Base-by-base conservation (phyloP, 2,113 vertebrate species). In the Ariopsis seemanni region DNA sequence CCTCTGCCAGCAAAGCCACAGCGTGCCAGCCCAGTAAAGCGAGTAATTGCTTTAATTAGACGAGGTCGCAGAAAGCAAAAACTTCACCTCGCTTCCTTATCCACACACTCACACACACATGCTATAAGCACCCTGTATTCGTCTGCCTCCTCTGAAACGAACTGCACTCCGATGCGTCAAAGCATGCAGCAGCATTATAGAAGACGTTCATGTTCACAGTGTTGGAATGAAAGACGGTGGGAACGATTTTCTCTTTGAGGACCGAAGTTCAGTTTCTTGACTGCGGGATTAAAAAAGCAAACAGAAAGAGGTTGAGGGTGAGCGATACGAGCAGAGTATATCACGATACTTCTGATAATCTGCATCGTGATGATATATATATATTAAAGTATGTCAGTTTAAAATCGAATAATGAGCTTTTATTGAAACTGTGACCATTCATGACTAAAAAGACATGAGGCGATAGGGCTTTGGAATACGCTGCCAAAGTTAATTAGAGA, bases 31-130 rank as follows among this genome's bases (percentile, higher is more conserved):
- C 74, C 89, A 91, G 89, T 90, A 91, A 91, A 90, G 89, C 91
- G 88, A 85, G 87, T 91, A 90, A 91, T 90, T 88, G 89, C 85
- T 90, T 89, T 88, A 91, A 91, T 91, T 91, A 91, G 87, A 85
- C 60, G 83, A 90, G 85, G 89, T 89, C 69, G 58, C 86, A 82
- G 86, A 88, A 91, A 85, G 85, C 72, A 83, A 90, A 90, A 90
- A 89, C 89, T 90, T 88, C 85, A 91, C 89, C 89, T 89, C 89
- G 86, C 53, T 86, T 85, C 50, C 82, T 88, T 86, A 86, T 87
- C 74, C 82, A 34, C 81, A 85, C 85, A 65, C 85, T 22, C 85
- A 74, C 84, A 87, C 85, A 83, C 78, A 57, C 83, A 67, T 34
- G 83, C 83, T 55, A 34, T 58, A 67, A 82, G 63, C 58, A 58